Base-by-base conservation (phyloP, 2,888 invertebrate species). In the Eledone cirrhosa region DNA sequence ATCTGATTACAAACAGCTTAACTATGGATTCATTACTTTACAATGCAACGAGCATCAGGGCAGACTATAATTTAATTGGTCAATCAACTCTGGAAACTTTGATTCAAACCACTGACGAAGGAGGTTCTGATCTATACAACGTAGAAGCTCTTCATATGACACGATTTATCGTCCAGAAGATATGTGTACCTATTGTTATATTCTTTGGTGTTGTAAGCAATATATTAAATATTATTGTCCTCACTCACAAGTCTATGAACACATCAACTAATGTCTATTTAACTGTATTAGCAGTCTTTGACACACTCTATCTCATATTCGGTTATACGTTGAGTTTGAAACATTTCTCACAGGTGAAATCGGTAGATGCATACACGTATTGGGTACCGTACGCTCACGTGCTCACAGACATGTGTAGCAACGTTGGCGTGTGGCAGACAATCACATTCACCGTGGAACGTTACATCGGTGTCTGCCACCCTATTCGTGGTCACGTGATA, bases 361-460 rank as follows among this genome's bases (percentile, higher is more conserved):
- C 92, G 80, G 89, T 91, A 81, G 85, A 84, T 65, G 91, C 89
- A 79, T 92, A 91, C 82, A 86, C 92, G 48, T 94, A 93, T 89
- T 94, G 93, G 86, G 83, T 80, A 77, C 85, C 85, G 48, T 83
- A 82, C 31, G 93, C 59, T 90, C 93, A 84, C 91, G 94, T 94
- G 93, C 90, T 94, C 27, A 92, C 93, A 48, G 94, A 95, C 90
- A 94, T 94, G 65, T 93, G 85, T 79, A 92, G 91, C 86, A 94
- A 94, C 87, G 93, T 94, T 33, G 94, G 94, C 69, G 94, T 94
- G 76, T 94, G 94, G 93, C 91, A 95, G 83, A 94, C 94, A 47
- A 94, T 94, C 41, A 94, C 94, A 78, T 95, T 95, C 88, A 95
- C 95, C 29, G 92, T 95, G 78, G 95, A 95, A 90, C 92, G 95